A percentile compares a stretch with the other conserved stretches of the same genome.
These are phyloP conservation scores for Zoanthus sansibaricus DNA, from an alignment of 92 coral and sea anemone genomes.

Conservation along the genomic window DNA sequence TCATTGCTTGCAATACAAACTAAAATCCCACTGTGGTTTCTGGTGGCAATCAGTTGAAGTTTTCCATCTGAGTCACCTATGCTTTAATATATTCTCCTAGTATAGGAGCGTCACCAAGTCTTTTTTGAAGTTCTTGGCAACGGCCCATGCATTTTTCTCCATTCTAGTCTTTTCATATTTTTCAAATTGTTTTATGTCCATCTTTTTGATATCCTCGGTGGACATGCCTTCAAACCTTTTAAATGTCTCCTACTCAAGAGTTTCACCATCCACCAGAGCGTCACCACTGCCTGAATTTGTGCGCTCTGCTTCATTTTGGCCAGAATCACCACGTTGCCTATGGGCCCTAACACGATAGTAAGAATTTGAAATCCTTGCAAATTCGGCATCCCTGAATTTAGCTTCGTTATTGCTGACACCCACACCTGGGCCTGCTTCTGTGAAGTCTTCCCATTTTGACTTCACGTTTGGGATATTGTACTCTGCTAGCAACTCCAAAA, in stretches of 20 bases:
- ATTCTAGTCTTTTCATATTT: slow-evolving; percentile 17
- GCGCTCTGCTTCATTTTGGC: slow-evolving; percentile 51
- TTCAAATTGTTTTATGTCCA: neutral
- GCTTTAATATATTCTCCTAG: too few species aligned
- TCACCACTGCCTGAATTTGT: neutral
- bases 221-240: slow-evolving; percentile 34
- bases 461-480: slow-evolving; percentile 1
- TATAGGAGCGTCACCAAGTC: too few species aligned
- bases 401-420: slow-evolving; percentile 27
- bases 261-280: slow-evolving; percentile 9
- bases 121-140: neutral
- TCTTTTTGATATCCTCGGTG: slow-evolving; percentile 7
- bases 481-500: neutral
- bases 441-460: slow-evolving; percentile 30
- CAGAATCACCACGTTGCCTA: slow-evolving; percentile 21
- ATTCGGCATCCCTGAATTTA: slow-evolving; percentile 27
- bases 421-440: slow-evolving; percentile 33
- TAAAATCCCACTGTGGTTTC: too few species aligned
- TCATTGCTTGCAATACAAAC: too few species aligned
- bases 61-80: too few species aligned
- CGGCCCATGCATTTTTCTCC: neutral
- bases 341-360: slow-evolving; percentile 19
- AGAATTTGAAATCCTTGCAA: slow-evolving; percentile 12
- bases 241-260: neutral
- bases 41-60: too few species aligned